A percentile compares a stretch with the other conserved stretches of the same genome.
phyloP scores from a whole-genome alignment of 2,113 vertebrate species.

The Vimba vimba region DNA sequence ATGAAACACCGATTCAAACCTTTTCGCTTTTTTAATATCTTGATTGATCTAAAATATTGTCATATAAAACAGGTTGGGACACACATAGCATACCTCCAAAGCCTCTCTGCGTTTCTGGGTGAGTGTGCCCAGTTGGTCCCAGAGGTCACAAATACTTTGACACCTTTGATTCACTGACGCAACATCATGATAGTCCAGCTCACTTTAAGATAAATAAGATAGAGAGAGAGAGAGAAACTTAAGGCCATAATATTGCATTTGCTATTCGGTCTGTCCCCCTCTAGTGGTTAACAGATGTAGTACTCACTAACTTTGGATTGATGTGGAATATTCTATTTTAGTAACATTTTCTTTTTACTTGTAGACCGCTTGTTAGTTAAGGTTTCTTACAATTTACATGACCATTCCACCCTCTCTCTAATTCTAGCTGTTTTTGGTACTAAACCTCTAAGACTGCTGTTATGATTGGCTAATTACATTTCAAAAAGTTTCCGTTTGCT shows the following conservation, averaged over 20 bases:
- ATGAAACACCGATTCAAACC: conserved; percentile 18
- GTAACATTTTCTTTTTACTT: neutral
- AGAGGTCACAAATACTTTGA: conserved; percentile 97
- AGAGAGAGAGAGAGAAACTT: neutral
- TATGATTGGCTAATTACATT: neutral
- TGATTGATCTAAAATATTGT: conserved; percentile 1
- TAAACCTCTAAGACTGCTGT: neutral
- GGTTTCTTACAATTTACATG: neutral
- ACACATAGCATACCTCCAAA: conserved; percentile 82
- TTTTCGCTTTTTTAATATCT: neutral
- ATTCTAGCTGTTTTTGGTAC: neutral
- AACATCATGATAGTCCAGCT: conserved; percentile 94
- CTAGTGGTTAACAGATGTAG: neutral
- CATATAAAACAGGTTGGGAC: neutral
- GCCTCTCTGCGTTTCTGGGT: conserved; percentile 96
- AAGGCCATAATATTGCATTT: neutral
- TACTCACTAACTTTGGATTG: neutral
- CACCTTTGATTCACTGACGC: conserved; percentile 92
- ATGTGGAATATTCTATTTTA: neutral
- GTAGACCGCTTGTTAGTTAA: neutral
- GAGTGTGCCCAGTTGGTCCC: conserved; percentile 94
- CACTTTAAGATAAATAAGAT: conserved; percentile 67
- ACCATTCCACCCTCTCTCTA: neutral
- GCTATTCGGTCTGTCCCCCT: neutral
- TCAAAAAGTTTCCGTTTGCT: neutral